Percentiles rank a stretch among this genome's conserved stretches.
Conservation (phyloP, 2,113 vertebrate genomes). For the Notiomystis cincta region DNA sequence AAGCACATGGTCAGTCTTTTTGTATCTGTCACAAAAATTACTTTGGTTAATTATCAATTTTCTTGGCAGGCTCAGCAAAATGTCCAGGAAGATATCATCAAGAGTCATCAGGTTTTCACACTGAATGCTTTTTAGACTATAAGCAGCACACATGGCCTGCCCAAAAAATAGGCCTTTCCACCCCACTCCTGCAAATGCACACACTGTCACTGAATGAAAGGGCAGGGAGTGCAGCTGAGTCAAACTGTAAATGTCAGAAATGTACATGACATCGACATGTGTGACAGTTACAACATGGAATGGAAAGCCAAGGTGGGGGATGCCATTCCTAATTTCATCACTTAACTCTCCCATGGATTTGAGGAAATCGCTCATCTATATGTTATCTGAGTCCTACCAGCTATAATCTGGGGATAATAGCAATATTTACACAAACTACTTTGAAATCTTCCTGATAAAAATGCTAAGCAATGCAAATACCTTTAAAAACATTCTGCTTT, state of each 20-base stretch:
- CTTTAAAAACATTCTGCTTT: not conserved
- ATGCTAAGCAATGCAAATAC: not conserved
- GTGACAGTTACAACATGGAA: not conserved
- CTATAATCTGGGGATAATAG: not conserved
- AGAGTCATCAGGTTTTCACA: constrained; percentile 6
- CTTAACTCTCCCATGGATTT: not conserved
- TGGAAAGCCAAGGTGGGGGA: not conserved
- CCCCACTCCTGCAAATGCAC: not conserved
- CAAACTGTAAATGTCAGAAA: not conserved
- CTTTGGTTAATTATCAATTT: not conserved
- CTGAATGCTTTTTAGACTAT: not conserved
- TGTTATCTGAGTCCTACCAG: not conserved
- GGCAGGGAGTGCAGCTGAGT: not conserved
- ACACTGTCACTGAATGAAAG: not conserved
- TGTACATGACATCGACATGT: not conserved
- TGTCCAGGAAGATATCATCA: not conserved
- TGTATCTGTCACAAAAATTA: not conserved
- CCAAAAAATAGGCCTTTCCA: not conserved
- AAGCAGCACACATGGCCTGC: not conserved
- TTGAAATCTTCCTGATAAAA: not conserved
- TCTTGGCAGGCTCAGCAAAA: not conserved
- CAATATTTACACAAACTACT: not conserved
- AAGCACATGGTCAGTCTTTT: not conserved
- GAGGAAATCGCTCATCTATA: not conserved
- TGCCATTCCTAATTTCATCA: not conserved